These are phyloP conservation scores for Elephantulus edwardii DNA, from an alignment of 2,113 vertebrate genomes.

Conservation along the genomic window DNA sequence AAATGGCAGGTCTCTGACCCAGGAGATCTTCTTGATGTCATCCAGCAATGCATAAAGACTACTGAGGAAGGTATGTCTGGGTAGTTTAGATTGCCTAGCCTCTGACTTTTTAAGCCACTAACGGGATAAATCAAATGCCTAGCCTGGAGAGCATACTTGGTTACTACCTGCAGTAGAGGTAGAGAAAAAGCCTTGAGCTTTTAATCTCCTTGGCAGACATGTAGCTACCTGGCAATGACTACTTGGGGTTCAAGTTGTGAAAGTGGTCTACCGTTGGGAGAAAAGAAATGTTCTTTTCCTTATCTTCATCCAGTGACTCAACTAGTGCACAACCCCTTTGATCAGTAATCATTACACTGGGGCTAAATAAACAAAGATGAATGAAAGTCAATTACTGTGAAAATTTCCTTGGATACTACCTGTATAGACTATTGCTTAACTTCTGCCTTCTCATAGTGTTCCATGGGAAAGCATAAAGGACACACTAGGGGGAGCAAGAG, in stretches of 20 bases:
- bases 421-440: accelerated
- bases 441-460: not conserved
- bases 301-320: not conserved
- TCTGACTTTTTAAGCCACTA: not conserved
- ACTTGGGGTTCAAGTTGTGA: not conserved
- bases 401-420: too few species aligned
- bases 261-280: not conserved
- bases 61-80: not conserved
- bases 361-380: not conserved
- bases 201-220: not conserved
- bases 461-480: too few species aligned
- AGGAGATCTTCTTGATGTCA: not conserved
- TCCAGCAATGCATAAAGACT: not conserved
- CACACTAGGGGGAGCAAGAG: not conserved
- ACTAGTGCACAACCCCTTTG: not conserved
- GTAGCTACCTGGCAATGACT: not conserved
- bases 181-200: not conserved
- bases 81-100: too few species aligned
- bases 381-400: not conserved
- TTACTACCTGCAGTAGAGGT: accelerated
- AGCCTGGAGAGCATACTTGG: not conserved
- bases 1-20: not conserved
- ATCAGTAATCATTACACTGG: not conserved
- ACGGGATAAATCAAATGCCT: not conserved
- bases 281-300: not conserved